These are phyloP conservation scores for Baronia brevicornis DNA, from an alignment of 2,888 invertebrate genomes.

Conservation along the genomic window DNA sequence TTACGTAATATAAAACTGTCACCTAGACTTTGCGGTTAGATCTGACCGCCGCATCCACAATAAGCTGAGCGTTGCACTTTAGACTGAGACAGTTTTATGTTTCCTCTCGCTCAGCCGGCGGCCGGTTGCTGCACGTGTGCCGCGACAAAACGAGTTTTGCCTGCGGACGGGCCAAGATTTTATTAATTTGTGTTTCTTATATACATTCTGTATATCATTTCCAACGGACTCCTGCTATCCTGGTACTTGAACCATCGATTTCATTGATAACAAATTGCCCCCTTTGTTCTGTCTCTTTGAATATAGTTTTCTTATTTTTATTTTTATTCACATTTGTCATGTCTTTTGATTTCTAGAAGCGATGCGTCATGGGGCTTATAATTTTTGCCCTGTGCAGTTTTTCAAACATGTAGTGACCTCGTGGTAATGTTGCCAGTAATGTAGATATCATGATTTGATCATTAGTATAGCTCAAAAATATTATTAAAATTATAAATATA, in stretches of 20 bases:
- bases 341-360: conserved; percentile 15
- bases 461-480: no score
- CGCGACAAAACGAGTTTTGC: conserved; percentile 62
- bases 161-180: conserved; percentile 59
- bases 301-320: conserved; percentile 41
- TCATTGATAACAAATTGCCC: conserved; percentile 69
- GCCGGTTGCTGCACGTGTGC: conserved; percentile 68
- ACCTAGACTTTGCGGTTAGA: conserved; percentile 22
- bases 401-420: no score
- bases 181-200: conserved; percentile 70
- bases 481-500: background rate
- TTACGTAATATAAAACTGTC: conserved; percentile 27
- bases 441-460: no score
- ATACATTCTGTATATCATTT: conserved; percentile 33
- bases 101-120: conserved; percentile 37
- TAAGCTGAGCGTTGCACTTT: conserved; percentile 40
- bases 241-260: conserved; percentile 55
- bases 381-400: background rate
- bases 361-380: conserved; percentile 4
- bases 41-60: conserved; percentile 37
- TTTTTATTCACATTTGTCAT: conserved; percentile 26
- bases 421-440: no score
- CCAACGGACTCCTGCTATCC: conserved; percentile 43
- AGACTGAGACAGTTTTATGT: conserved; percentile 30
- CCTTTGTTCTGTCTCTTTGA: conserved; percentile 58